phyloP scores from a whole-genome alignment of 2,797 vertebrate genomes.

The Argyrosomus regius region DNA sequence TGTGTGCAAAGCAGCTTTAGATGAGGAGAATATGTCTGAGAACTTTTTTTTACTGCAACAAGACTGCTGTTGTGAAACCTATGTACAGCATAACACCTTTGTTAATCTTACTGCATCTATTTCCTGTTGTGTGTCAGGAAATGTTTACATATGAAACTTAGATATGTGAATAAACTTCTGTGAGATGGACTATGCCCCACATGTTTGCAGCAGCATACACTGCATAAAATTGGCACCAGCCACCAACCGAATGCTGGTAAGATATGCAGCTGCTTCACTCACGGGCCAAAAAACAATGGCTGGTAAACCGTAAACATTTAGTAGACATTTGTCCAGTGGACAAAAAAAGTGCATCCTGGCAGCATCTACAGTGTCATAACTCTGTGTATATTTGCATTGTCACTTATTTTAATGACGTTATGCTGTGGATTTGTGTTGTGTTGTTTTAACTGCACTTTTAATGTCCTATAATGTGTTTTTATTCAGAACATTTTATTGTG shows the following conservation, averaged over 20 bases:
- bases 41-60: neutral
- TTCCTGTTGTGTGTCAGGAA: neutral
- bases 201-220: too few relatives aligned
- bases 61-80: neutral
- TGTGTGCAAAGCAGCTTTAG: slow-evolving; percentile 3
- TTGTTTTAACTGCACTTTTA: slow-evolving; percentile 9
- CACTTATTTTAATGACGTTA: neutral
- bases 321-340: too few relatives aligned
- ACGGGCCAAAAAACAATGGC: too few relatives aligned
- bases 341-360: too few relatives aligned
- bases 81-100: neutral
- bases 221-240: too few relatives aligned
- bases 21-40: neutral
- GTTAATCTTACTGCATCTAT: neutral
- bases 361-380: neutral
- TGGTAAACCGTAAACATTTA: too few relatives aligned
- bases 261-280: too few relatives aligned
- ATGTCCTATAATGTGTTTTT: neutral
- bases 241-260: too few relatives aligned
- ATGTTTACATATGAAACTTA: too few relatives aligned
- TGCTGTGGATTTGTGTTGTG: neutral
- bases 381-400: neutral
- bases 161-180: neutral
- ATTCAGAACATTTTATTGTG: neutral
- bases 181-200: neutral